Base-by-base conservation (phyloP, 92 coral and sea anemone species). In the Paragorgia papillata region DNA sequence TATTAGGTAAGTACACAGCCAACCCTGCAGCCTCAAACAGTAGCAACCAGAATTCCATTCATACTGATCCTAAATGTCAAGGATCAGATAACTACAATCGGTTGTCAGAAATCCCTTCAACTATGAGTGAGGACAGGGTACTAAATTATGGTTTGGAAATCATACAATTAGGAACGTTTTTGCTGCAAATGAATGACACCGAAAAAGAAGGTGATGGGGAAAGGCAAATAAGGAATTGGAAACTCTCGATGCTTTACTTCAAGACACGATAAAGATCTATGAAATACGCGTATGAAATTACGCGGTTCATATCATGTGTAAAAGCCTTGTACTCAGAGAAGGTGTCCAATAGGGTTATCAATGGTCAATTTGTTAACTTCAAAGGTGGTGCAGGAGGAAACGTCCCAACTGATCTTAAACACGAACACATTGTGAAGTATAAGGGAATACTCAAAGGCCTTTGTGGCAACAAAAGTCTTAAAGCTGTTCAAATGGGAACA, bases 161-260 rank as follows among this genome's bases (percentile, higher is more conserved):
- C 7, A 59, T 88, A 37, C 85, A 82, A 33, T 31, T 88, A 37
- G 92, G 92, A 0, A 40, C 53, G 21, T 14, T 85, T 7, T 63
- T 85, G 20, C 85, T 85, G 87, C 92, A 88, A 30, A 67, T 88
- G 9, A 80, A 88, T 59, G 92, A 88, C 54, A 88, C 92, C n/a
- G 89, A 81, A 33, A 56, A 66, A 41, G 88, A 88, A 46, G 87
- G 89, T 0, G 92, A 85, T 88, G 89, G 92, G 0, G 35, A 69
- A 28, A 22, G 89, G 1, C 71, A 66, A 25, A 9, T 85, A 3
- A 81, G 80, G 43, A 88, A 85, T 56, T 66, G 60, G 56, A 83
- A 83, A 27, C 74, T 88, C 7, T 74, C 85, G 50, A 79, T 88
- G 87, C 87, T 85, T 4, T 88, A 88, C 51, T 89, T 79, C 58